A percentile compares a stretch with the other conserved stretches of the same genome.
These are phyloP conservation scores for Prostheceraeus crozeri DNA, from an alignment of 2,888 invertebrate genomes.

Conservation along the genomic window DNA sequence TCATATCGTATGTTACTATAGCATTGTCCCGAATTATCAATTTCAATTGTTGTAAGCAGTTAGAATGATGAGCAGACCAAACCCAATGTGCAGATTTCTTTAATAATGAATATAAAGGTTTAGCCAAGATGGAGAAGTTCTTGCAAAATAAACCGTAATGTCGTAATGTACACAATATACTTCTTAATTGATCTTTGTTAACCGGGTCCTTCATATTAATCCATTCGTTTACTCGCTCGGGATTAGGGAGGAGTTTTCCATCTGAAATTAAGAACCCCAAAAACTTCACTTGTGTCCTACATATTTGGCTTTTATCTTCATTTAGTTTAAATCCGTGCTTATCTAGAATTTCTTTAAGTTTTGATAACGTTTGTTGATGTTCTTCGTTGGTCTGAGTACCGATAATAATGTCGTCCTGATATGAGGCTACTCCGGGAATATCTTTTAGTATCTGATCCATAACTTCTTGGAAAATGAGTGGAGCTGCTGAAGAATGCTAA, in stretches of 20 bases:
- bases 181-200: constrained; percentile 27
- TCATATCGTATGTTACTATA: too few relatives aligned
- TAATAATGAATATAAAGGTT: constrained; percentile 40
- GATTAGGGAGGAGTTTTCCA: constrained; percentile 11
- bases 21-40: too few relatives aligned
- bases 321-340: constrained; percentile 21
- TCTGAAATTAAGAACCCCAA: background rate
- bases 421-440: background rate
- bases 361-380: too few relatives aligned
- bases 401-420: constrained; percentile 29
- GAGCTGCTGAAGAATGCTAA: constrained; percentile 9
- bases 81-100: constrained; percentile 39
- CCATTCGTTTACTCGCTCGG: background rate
- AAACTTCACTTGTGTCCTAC: constrained; percentile 7
- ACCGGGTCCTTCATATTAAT: background rate
- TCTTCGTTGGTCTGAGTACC: background rate
- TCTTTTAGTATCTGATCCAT: constrained; percentile 18
- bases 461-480: constrained; percentile 27
- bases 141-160: constrained; percentile 41
- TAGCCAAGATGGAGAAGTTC: constrained; percentile 40
- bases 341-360: too few relatives aligned
- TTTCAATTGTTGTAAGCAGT: too few relatives aligned
- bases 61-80: constrained; percentile 41
- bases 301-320: constrained; percentile 26
- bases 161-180: constrained; percentile 38